Conservation (phyloP, 2,113 vertebrate species). For the Lepisosteus oculatus region DNA sequence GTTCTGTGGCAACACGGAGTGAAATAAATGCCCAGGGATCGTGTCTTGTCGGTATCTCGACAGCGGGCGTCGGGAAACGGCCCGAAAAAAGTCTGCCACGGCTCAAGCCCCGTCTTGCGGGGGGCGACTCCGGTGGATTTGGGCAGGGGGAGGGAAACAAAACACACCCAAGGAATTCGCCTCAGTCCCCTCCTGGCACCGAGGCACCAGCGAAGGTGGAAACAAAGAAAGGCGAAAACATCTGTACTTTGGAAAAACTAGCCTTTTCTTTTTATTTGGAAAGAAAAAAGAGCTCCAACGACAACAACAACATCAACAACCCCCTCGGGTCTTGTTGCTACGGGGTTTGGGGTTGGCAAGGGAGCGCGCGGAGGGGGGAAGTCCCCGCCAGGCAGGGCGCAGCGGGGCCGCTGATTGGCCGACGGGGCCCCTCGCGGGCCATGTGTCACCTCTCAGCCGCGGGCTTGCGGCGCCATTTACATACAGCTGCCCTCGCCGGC, state of each 20-base stretch:
- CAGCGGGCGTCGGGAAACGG: no score
- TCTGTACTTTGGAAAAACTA: background rate
- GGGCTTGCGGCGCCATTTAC: slow-evolving; percentile 33
- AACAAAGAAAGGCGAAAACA: no score
- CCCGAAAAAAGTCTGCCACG: no score
- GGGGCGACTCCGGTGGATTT: no score
- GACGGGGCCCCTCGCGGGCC: slow-evolving; percentile 24
- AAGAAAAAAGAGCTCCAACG: background rate
- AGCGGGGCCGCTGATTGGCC: slow-evolving; percentile 31
- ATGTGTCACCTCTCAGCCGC: slow-evolving; percentile 26
- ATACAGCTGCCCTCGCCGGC: slow-evolving; percentile 47
- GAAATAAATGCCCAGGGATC: no score
- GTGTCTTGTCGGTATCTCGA: no score
- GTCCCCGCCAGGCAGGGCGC: slow-evolving; percentile 17
- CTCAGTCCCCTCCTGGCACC: no score
- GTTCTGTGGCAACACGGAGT: no score
- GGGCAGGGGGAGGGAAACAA: no score
- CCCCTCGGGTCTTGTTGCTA: slow-evolving; percentile 36
- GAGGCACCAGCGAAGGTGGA: background rate
- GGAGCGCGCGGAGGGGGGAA: no score
- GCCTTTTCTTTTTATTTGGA: background rate
- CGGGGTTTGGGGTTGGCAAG: slow-evolving; percentile 2
- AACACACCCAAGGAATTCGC: no score
- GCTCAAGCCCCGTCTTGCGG: no score
- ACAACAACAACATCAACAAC: slow-evolving; percentile 9